These are phyloP conservation scores for Microctonus brassicae DNA, from an alignment of 2,888 invertebrate species.

Conservation along the genomic window DNA sequence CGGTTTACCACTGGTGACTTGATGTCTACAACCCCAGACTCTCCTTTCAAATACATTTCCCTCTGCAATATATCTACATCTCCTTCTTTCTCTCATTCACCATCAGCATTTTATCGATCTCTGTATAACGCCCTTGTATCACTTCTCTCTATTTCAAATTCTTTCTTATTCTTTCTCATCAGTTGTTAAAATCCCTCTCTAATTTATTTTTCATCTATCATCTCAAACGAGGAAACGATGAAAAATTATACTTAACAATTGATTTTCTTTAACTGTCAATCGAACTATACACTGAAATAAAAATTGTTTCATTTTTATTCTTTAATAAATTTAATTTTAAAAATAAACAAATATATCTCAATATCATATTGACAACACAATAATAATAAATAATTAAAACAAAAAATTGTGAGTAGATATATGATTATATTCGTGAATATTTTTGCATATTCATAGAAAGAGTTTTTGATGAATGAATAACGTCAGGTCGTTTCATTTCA, in stretches of 20 bases:
- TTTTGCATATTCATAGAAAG: neutral
- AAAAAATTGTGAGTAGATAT: neutral
- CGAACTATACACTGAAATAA: no score
- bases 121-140: constrained; percentile 7
- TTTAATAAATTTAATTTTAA: neutral
- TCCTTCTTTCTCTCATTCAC: constrained; percentile 23
- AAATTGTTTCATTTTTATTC: no score
- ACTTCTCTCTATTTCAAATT: constrained; percentile 11
- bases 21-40: constrained; percentile 54
- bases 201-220: neutral
- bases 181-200: neutral
- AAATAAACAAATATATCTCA: neutral
- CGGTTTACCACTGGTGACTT: constrained; percentile 55
- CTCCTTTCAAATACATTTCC: constrained; percentile 33
- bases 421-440: neutral
- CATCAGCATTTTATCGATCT: constrained; percentile 31
- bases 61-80: constrained; percentile 30
- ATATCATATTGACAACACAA: neutral
- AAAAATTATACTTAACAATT: constrained; percentile 26
- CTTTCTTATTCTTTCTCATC: no score
- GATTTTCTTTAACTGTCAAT: constrained; percentile 1
- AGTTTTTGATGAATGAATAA: neutral
- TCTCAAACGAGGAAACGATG: constrained; percentile 3
- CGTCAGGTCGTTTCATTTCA: neutral
- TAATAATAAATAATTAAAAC: neutral